Evolutionary conservation across 1,140 invertebrate genomes (phyloP).

Genomic region (Himalopsyche phryganea): DNA sequence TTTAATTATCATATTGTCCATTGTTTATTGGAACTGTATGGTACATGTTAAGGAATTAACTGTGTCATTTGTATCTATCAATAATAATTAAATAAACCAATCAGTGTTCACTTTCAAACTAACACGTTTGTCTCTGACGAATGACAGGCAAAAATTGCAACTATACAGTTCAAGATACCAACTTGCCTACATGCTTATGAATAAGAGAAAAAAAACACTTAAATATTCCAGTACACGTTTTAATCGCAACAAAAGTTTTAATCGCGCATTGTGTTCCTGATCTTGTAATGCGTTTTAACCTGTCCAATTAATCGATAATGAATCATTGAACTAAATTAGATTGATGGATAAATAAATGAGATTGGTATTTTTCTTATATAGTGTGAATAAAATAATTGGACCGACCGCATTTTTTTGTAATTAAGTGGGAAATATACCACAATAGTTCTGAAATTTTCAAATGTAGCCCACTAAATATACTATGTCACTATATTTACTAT

Average conservation of each 20-base stretch:
- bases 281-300: neutral
- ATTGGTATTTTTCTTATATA: neutral
- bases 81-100: too few species aligned
- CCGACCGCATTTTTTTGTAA: too few species aligned
- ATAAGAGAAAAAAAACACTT: neutral
- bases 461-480: too few species aligned
- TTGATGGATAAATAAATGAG: conserved; percentile 2
- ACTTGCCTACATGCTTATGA: too few species aligned
- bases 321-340: neutral
- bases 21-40: too few species aligned
- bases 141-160: neutral
- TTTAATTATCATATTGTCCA: too few species aligned
- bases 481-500: too few species aligned
- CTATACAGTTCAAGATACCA: neutral
- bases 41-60: too few species aligned
- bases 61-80: too few species aligned
- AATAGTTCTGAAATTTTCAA: too few species aligned
- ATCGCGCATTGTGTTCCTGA: neutral
- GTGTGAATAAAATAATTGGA: neutral
- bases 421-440: too few species aligned
- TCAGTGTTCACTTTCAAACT: neutral
- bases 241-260: conserved; percentile 1
- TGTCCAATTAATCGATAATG: neutral
- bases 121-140: neutral
- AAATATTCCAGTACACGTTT: neutral